A percentile compares a stretch with the other conserved stretches of the same genome.
phyloP scores from a whole-genome alignment of 2,797 vertebrate species.

The Astyanax mexicanus region DNA sequence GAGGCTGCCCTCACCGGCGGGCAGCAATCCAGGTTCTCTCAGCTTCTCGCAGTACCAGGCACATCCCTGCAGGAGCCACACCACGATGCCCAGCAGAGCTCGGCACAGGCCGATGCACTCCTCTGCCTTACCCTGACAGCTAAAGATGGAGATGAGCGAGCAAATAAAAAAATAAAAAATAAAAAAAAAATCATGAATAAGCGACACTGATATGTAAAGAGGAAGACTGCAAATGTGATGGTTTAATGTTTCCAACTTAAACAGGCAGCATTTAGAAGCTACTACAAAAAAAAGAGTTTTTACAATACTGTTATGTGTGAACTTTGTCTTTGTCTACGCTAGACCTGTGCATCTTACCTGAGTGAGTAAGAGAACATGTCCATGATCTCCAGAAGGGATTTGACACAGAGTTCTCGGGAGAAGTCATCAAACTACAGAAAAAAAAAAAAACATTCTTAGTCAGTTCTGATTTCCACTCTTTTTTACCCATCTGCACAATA shows the following conservation, averaged over 20 bases:
- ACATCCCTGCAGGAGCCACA: constrained; percentile 93
- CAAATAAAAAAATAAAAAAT: background rate
- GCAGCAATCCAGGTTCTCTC: constrained; percentile 79
- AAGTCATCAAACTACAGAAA: constrained; percentile 92
- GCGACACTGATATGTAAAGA: too few species aligned
- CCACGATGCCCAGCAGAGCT: constrained; percentile 86
- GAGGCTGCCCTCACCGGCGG: constrained; percentile 82
- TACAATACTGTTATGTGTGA: too few species aligned
- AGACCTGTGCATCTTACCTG: constrained; percentile 72
- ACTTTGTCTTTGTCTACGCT: too few species aligned
- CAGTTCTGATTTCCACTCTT: too few species aligned
- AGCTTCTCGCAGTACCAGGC: constrained; percentile 87
- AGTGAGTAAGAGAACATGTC: constrained; percentile 96
- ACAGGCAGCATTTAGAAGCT: too few species aligned
- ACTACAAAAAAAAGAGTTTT: too few species aligned
- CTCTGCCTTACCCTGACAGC: constrained; percentile 95
- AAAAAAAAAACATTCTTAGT: background rate
- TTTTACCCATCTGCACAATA: too few species aligned
- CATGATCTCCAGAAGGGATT: constrained; percentile 93
- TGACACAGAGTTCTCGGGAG: constrained; percentile 92
- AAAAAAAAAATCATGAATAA: too few species aligned
- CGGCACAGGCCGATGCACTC: constrained; percentile 96
- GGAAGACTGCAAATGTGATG: too few species aligned
- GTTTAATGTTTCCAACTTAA: too few species aligned
- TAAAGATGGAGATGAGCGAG: constrained; percentile 55